A percentile compares a stretch with the other conserved stretches of the same genome.
These are phyloP conservation scores for Melanophora roralis DNA, from an alignment of 2,888 invertebrate species.

Conservation along the genomic window DNA sequence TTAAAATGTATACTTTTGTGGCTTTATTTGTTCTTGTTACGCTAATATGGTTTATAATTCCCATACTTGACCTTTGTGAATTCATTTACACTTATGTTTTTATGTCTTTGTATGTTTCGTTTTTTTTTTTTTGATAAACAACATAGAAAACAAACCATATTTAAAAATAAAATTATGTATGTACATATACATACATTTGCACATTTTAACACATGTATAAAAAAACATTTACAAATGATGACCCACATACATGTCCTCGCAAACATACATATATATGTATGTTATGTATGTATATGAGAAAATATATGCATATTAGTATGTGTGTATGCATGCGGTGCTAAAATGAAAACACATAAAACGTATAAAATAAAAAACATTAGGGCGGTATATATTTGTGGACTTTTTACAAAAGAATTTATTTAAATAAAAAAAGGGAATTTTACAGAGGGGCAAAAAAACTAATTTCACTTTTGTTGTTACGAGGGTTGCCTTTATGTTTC, in stretches of 20 bases:
- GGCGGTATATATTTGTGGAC: no score
- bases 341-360: background rate
- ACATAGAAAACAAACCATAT: background rate
- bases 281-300: background rate
- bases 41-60: background rate
- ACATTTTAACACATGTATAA: background rate
- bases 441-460: no score
- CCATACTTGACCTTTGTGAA: constrained; percentile 28
- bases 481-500: no score
- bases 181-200: constrained; percentile 1
- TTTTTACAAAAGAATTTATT: no score
- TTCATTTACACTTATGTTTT: background rate
- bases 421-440: no score
- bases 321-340: no score
- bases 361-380: no score
- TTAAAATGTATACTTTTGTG: background rate
- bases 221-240: constrained; percentile 21
- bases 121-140: background rate
- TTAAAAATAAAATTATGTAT: background rate
- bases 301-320: background rate
- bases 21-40: background rate
- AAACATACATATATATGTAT: background rate
- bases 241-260: constrained; percentile 21
- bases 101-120: no score
- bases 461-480: no score